These are phyloP conservation scores for Crotalus horridus DNA, from an alignment of 2,113 vertebrate species.

Conservation along the genomic window DNA sequence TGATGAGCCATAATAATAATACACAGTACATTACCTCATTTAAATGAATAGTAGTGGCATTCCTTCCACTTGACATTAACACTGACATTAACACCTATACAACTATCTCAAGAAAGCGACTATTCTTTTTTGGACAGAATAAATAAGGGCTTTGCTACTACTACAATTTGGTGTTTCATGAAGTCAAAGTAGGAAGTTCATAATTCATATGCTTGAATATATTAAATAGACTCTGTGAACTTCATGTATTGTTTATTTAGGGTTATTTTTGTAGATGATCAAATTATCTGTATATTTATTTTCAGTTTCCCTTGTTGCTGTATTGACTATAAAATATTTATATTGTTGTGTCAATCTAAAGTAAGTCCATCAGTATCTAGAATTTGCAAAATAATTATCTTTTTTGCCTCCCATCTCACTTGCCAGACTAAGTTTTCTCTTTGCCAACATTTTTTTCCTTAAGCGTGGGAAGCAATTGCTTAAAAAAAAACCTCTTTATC, in stretches of 20 bases:
- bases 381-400: not conserved
- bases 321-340: constrained; percentile 35
- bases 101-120: not conserved
- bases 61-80: not conserved
- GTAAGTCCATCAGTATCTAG: not conserved
- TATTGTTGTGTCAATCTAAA: constrained; percentile 9
- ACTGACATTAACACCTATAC: not conserved
- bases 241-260: not conserved
- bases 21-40: not conserved
- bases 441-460: not conserved
- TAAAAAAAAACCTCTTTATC: constrained; percentile 8
- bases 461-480: not conserved
- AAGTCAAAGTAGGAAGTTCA: not conserved
- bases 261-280: not conserved
- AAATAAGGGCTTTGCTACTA: not conserved
- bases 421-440: not conserved
- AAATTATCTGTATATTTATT: constrained; percentile 43
- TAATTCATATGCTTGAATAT: not conserved
- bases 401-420: not conserved
- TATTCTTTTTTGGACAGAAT: not conserved
- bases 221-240: not conserved
- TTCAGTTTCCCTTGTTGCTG: constrained; percentile 38
- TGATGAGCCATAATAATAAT: too few relatives aligned
- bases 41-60: not conserved
- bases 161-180: not conserved